Conservation (phyloP, 1,140 invertebrate species). For the Saccostrea echinata region DNA sequence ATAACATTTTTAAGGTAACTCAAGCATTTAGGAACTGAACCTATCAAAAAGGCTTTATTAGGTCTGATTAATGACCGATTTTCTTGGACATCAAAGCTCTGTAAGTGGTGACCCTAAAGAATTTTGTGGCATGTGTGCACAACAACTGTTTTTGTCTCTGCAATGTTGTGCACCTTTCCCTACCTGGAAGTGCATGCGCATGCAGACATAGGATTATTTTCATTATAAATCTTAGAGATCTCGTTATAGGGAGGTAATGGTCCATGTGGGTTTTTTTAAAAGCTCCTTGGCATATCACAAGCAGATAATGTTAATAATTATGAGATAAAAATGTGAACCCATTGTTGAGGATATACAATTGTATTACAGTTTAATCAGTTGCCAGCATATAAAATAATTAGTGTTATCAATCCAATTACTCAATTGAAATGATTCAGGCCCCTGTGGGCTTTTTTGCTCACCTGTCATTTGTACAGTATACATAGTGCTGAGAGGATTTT, state of each 20-base stretch:
- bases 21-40: neutral
- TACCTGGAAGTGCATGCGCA: conserved; percentile 3
- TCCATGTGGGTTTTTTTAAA: neutral
- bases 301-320: neutral
- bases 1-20: neutral
- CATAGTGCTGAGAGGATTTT: neutral
- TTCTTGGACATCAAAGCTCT: neutral
- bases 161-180: neutral
- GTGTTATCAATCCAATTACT: too few relatives aligned
- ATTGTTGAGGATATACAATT: neutral
- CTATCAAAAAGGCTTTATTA: conserved; percentile 13
- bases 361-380: neutral
- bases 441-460: neutral
- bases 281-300: neutral
- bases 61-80: conserved; percentile 30
- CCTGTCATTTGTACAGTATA: too few relatives aligned
- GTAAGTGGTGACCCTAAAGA: neutral
- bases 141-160: neutral
- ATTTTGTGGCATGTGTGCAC: neutral
- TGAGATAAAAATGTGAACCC: neutral
- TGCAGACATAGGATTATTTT: neutral
- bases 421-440: too few relatives aligned
- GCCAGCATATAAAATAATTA: too few relatives aligned
- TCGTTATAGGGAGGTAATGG: neutral
- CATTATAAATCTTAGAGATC: neutral